Evolutionary conservation across 2,797 vertebrate species (phyloP), one percentile per base, ranked within the genome.

Genomic region (Australoheros facetus): DNA sequence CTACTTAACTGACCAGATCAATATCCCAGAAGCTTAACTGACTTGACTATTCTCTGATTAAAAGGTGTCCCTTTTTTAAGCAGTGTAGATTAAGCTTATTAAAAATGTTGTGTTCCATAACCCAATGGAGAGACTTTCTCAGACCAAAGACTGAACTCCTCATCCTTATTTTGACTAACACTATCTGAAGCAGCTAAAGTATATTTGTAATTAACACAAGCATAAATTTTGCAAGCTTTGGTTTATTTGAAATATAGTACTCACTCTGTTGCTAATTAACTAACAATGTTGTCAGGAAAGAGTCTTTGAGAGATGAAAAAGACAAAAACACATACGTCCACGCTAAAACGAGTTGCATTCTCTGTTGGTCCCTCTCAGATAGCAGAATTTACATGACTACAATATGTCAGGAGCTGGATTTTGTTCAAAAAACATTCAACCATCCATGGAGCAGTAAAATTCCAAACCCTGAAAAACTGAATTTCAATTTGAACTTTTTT

Each of bases 121-220:
- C 57, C 80, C 51, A 37, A 64, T 14, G 13, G 77, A 85, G 51
- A 82, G 77, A 85, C 75, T 86, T 86, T 78, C 88, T 86, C 82
- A 80, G 74, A 88, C 77, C 78, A 84, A 84, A 87, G 77, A 77
- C 82, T 80, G 82, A 85, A 89, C 84, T 75, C 72, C 83, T 81
- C 78, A 79, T 85, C 84, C 73, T 80, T 70, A 88, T 80, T 89
- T 85, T 81, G 73, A 87, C 70, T 86, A 81, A 83, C 64, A 59
- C 66, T 72, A 28, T 70, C 56, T 85, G 77, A 71, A 82, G 53
- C n/a, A 85, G 71, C 79, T 39, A 54, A 71, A 80, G 39, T 17
- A 53, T 14, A 21, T 37, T 30, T 53, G 32, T 81, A 77, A 77
- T 73, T 82, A 85, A 88, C 58, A 77, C 10, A 79, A 73, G 42